These are phyloP conservation scores for Plebejus anna DNA, from an alignment of 2,888 invertebrate genomes.

Conservation along the genomic window DNA sequence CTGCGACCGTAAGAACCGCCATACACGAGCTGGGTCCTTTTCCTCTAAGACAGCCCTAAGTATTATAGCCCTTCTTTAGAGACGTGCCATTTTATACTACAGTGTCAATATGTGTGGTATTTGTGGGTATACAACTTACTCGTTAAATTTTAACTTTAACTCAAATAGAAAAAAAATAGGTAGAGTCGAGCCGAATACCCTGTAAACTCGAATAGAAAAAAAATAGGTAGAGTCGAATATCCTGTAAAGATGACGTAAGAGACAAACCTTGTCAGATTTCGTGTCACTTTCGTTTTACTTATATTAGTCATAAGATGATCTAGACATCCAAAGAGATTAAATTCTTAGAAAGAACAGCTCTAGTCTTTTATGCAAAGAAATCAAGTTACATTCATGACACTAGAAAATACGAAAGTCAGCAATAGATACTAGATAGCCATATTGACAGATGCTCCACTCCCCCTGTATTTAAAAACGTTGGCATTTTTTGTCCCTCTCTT, in stretches of 20 bases:
- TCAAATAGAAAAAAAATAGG: no score
- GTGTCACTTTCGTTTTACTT: not conserved
- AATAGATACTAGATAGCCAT: constrained; percentile 48
- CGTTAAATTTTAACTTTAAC: no score
- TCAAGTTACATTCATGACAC: not conserved
- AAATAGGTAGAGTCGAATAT: not conserved
- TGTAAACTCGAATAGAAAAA: no score
- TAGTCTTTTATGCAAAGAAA: not conserved
- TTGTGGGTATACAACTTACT: no score
- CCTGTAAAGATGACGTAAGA: not conserved
- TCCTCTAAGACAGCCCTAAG: no score
- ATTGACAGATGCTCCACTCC: constrained; percentile 65
- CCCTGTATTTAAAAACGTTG: constrained; percentile 49
- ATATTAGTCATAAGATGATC: not conserved
- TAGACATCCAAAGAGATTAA: not conserved
- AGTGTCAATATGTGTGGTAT: no score
- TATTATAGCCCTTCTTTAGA: no score
- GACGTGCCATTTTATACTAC: no score
- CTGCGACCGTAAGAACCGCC: no score
- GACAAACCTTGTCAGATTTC: not conserved
- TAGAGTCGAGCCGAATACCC: no score
- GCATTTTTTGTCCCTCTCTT: constrained; percentile 66
- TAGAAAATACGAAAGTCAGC: constrained; percentile 40
- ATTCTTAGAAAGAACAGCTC: not conserved
- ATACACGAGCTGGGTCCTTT: no score